phyloP scores from a whole-genome alignment of 2,888 invertebrate species.

The Temnothorax rugatulus region DNA sequence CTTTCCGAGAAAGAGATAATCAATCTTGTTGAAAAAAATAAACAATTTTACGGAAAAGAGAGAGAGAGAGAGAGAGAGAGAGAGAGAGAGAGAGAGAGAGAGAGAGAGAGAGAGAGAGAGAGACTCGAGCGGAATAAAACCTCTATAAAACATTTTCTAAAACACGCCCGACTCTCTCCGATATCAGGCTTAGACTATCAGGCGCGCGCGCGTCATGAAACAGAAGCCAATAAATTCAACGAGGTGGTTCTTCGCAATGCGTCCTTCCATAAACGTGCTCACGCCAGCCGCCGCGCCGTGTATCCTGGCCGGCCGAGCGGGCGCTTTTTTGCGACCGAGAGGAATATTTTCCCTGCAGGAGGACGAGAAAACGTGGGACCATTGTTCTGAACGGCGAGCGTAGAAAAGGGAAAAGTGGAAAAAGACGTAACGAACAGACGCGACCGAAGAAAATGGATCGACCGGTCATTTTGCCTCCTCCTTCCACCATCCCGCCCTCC shows the following conservation, averaged over 20 bases:
- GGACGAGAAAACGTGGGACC: slow-evolving; percentile 30
- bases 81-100: neutral
- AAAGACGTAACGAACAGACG: slow-evolving; percentile 57
- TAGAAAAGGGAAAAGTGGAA: slow-evolving; percentile 49
- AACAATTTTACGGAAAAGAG: neutral
- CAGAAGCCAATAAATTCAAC: slow-evolving; percentile 34
- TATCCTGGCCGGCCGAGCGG: slow-evolving; percentile 24
- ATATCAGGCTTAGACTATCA: neutral
- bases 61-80: neutral
- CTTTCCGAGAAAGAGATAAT: slow-evolving; percentile 21
- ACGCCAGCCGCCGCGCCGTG: neutral
- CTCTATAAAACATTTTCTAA: neutral
- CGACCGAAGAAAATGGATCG: slow-evolving; percentile 60
- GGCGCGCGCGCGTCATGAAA: neutral
- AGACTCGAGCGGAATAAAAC: neutral
- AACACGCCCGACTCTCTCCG: neutral
- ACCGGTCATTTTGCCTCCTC: slow-evolving; percentile 36
- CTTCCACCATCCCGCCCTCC: neutral
- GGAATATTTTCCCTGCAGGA: slow-evolving; percentile 48
- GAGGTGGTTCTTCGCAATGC: slow-evolving; percentile 30
- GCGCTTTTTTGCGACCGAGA: slow-evolving; percentile 43
- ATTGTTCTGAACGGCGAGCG: slow-evolving; percentile 40
- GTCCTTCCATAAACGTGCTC: slow-evolving; percentile 23
- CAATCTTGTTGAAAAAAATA: slow-evolving; percentile 15
- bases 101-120: neutral